Evolutionary conservation across 2,113 vertebrate species (phyloP).

Genomic region (Takifugu flavidus): DNA sequence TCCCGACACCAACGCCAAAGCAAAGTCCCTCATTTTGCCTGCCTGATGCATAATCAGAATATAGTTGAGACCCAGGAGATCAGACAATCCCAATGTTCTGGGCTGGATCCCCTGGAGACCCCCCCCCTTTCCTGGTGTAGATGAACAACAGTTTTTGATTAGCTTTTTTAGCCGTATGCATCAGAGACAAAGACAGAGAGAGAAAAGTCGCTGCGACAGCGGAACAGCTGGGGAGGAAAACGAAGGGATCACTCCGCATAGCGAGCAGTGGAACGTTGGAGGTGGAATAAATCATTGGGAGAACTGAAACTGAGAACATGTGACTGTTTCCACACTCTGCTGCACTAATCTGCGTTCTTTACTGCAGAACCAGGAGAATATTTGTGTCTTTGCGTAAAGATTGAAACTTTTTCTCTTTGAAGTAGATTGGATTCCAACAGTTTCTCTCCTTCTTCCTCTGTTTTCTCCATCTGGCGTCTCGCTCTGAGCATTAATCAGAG

Average conservation of each 20-base stretch:
- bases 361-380: too few species aligned
- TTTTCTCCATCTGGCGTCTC: conserved; percentile 62
- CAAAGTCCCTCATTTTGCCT: too few species aligned
- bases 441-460: conserved; percentile 7
- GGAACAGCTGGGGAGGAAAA: not conserved
- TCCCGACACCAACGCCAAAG: too few species aligned
- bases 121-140: not conserved
- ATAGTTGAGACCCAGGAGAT: not conserved
- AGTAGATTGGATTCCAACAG: too few species aligned
- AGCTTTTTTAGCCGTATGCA: not conserved
- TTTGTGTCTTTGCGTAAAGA: too few species aligned
- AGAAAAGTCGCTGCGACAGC: not conserved
- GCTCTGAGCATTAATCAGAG: conserved; percentile 69
- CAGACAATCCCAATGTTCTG: not conserved
- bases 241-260: not conserved
- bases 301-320: not conserved
- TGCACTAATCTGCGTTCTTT: too few species aligned
- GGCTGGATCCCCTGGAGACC: not conserved
- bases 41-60: too few species aligned
- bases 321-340: not conserved
- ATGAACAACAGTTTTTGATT: not conserved
- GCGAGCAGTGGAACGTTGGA: not conserved
- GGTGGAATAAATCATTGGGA: not conserved
- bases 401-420: too few species aligned
- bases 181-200: not conserved